Base-by-base conservation (phyloP, 92 coral and sea anemone species). In the Muricea muricata region DNA sequence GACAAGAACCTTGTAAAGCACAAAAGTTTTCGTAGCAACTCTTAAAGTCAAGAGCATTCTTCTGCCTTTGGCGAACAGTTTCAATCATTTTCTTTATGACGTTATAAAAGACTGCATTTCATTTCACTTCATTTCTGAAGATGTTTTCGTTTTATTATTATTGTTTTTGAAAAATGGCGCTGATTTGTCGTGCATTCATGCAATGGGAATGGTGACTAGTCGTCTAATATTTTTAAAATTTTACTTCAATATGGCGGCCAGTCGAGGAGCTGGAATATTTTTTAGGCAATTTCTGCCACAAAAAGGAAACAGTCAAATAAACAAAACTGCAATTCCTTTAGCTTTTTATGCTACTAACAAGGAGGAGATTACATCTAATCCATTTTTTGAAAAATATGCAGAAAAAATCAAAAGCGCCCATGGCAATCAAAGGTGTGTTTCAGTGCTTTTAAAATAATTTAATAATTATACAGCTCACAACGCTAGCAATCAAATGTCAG, bases 1-100 rank as follows among this genome's bases (percentile, higher is more conserved):
- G 99, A 82, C 99, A 97, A 12, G 92, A 97, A 82, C 92, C 88
- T 86, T 97, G 99, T 56, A 97, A 57, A 41, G 99, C 99, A 69
- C 99, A 97, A 21, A 97, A 97, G 45, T 93, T 94, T 31, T 90
- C 98, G 87, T 97, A 97, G 28, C 89, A 97, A 70, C 89, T 89
- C 7, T 91, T 94, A 67, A 93, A 97, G 73, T 97, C 99, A 1
- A 87, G 76, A 9, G 99, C 90, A 85, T 91, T 97, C 48, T 92
- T 88, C 80, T 94, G 99, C 63, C 98, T 83, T 75, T 90, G 94
- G 2, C 96, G 98, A 25, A 94, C 99, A 28, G 99, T 92, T 89
- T 97, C 99, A 57, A 97, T 92, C 92, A 94, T 90, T 55, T 57
- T 58, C 71, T 57, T 58, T 34, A 11, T 57, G 18, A 7, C 52